A percentile compares a stretch with the other conserved stretches of the same genome.
These are phyloP conservation scores for Triplophysa yarkandensis DNA, from an alignment of 2,797 vertebrate genomes.

Conservation along the genomic window DNA sequence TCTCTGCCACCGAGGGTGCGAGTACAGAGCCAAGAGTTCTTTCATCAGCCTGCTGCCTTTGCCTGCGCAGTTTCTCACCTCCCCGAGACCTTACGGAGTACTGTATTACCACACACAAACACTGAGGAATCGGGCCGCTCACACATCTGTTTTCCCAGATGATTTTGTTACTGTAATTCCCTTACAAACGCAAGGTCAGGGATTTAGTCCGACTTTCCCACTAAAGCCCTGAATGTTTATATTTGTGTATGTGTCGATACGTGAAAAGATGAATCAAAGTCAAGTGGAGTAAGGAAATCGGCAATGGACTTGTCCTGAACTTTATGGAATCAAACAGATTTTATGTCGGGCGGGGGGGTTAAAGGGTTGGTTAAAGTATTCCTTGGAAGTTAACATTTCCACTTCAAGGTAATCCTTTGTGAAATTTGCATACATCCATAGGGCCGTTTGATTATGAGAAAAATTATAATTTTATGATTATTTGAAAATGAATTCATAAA, in stretches of 20 bases:
- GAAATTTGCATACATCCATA: too few species aligned
- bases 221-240: conserved; percentile 59
- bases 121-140: conserved; percentile 65
- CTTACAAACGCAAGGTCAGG: conserved; percentile 61
- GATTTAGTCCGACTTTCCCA: conserved; percentile 58
- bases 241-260: conserved; percentile 43
- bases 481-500: too few species aligned
- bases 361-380: too few species aligned
- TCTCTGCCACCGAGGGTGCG: conserved; percentile 38
- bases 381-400: too few species aligned
- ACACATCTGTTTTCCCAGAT: conserved; percentile 78
- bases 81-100: conserved; percentile 66
- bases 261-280: conserved; percentile 8
- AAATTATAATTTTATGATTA: too few species aligned
- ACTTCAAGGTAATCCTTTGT: too few species aligned
- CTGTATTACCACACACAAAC: conserved; percentile 75
- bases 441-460: too few species aligned
- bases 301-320: neutral
- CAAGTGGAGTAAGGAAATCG: neutral
- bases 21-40: conserved; percentile 66
- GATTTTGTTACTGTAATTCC: conserved; percentile 70
- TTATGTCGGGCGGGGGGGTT: too few species aligned
- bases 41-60: conserved; percentile 59
- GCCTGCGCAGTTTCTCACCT: conserved; percentile 38
- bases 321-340: neutral